Conservation (phyloP, 2,113 vertebrate genomes). For the Cyrtonyx montezumae region DNA sequence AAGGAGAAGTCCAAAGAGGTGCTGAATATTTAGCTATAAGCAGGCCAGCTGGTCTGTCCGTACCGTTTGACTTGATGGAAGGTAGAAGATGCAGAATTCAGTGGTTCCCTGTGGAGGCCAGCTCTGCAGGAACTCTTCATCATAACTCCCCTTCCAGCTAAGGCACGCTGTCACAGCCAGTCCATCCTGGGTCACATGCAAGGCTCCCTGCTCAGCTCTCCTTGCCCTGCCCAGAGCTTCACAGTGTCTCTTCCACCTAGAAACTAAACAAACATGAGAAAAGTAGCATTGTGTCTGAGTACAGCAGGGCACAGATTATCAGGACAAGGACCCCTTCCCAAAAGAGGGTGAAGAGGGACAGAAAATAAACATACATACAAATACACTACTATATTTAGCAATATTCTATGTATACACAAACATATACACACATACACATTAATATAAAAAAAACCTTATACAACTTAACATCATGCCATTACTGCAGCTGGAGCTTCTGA, state of each 20-base stretch:
- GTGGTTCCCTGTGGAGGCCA: slow-evolving; percentile 82
- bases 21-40: fast-evolving
- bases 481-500: not conserved
- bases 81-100: slow-evolving; percentile 70
- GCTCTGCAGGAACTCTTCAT: slow-evolving; percentile 82
- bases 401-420: not conserved
- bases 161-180: slow-evolving; percentile 76
- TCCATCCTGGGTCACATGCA: slow-evolving; percentile 42
- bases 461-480: not conserved
- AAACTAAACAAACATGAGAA: not conserved
- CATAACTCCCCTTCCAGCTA: slow-evolving; percentile 74
- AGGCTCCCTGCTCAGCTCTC: slow-evolving; percentile 3
- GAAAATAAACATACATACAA: not conserved
- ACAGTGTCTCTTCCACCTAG: slow-evolving; percentile 43
- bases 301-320: too few relatives aligned
- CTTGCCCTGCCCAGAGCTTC: not conserved
- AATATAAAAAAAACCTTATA: not conserved
- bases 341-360: not conserved
- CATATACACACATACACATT: not conserved
- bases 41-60: not conserved
- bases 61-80: slow-evolving; percentile 82
- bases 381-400: not conserved
- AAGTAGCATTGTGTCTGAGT: fast-evolving
- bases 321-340: not conserved
- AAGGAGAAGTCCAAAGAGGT: not conserved